Percentiles rank a stretch among this genome's conserved stretches.
Conservation (phyloP, 2,797 vertebrate genomes). For the Geotria australis region DNA sequence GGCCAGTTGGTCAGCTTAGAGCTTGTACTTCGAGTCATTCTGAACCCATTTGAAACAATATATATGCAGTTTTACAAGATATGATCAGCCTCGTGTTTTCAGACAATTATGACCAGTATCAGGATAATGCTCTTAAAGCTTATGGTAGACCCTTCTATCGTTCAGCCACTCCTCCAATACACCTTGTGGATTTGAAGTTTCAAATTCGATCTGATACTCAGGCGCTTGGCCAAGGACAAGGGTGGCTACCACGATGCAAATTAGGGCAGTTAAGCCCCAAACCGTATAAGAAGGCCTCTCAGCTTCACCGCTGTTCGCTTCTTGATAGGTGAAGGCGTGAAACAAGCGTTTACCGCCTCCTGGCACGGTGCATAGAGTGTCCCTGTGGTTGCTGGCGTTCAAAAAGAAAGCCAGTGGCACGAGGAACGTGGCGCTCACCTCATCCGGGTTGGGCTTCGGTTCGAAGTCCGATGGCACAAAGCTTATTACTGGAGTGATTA, state of each 20-base stretch:
- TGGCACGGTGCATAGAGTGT: background rate
- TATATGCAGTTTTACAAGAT: too few species aligned
- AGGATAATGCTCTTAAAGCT: slow-evolving; percentile 16
- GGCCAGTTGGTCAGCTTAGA: too few species aligned
- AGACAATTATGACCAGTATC: too few species aligned
- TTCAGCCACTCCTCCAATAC: slow-evolving; percentile 15
- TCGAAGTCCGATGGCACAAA: slow-evolving; percentile 43
- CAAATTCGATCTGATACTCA: slow-evolving; percentile 25
- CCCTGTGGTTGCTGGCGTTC: slow-evolving; percentile 12
- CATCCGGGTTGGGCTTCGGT: slow-evolving; percentile 29
- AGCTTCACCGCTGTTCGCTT: slow-evolving; percentile 9
- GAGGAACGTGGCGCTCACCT: slow-evolving; percentile 48
- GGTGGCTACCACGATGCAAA: slow-evolving; percentile 25
- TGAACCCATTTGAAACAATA: too few species aligned
- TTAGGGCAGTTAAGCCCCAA: slow-evolving; percentile 39
- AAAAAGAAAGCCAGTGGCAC: slow-evolving; percentile 52
- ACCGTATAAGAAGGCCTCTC: slow-evolving; percentile 15
- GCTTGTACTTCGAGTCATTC: too few species aligned
- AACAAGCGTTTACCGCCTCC: background rate
- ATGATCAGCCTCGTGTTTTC: too few species aligned
- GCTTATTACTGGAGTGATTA: slow-evolving; percentile 52
- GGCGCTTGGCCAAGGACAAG: slow-evolving; percentile 22
- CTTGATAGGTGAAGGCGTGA: slow-evolving; percentile 28
- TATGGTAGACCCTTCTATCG: slow-evolving; percentile 10
- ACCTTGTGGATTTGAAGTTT: slow-evolving; percentile 14